phyloP scores from a whole-genome alignment of 1,140 invertebrate species.

The Oryzaephilus surinamensis region DNA sequence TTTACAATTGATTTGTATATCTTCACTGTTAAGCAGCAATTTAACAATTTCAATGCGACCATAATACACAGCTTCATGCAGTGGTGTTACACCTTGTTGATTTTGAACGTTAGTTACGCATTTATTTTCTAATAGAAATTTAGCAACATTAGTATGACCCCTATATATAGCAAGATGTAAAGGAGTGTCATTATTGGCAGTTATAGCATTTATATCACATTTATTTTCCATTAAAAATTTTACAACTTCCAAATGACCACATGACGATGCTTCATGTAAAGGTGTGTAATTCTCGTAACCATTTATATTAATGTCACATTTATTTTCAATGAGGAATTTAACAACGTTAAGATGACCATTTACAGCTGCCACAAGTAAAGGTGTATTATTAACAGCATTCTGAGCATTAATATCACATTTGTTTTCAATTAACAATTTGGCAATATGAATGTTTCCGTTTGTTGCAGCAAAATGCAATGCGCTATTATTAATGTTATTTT shows the following conservation, averaged over 20 bases:
- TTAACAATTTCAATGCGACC: conserved; percentile 12
- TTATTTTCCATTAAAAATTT: neutral
- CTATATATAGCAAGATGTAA: neutral
- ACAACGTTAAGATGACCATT: conserved; percentile 2
- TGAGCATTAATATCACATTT: conserved; percentile 11
- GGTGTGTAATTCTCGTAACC: neutral
- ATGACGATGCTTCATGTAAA: neutral
- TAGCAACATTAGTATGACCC: conserved; percentile 12
- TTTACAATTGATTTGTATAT: conserved; percentile 10
- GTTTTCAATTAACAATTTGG: conserved; percentile 12
- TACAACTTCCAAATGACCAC: neutral
- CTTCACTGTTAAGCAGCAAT: conserved; percentile 12
- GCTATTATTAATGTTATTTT: too few species aligned
- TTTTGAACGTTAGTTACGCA: conserved; percentile 9
- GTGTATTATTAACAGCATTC: neutral
- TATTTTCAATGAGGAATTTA: neutral
- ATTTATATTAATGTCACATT: neutral
- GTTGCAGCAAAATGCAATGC: conserved; percentile 10
- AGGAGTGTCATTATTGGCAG: neutral
- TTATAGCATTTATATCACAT: neutral
- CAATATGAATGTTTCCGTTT: conserved; percentile 8
- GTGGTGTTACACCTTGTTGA: conserved; percentile 3
- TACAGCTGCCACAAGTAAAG: neutral
- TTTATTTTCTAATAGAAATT: conserved; percentile 9
- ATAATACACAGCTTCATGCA: conserved; percentile 13